Percentiles rank a stretch among this genome's conserved stretches.
Conservation (phyloP, 1,140 invertebrate genomes). For the Globodera rostochiensis region DNA sequence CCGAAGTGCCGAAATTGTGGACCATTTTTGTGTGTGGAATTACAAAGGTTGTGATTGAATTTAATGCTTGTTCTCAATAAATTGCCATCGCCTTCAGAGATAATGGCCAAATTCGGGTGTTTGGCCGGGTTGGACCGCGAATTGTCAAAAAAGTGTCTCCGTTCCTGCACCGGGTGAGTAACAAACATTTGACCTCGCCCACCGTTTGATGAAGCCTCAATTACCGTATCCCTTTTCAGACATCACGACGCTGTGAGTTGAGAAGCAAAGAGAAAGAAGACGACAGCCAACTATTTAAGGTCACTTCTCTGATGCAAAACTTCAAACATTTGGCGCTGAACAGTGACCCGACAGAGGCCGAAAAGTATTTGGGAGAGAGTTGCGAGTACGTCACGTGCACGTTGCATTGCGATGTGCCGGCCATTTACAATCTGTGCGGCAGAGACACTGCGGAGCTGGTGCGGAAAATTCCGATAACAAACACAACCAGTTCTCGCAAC, state of each 20-base stretch:
- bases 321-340: constrained; percentile 60
- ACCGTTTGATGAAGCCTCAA: background rate
- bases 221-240: background rate
- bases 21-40: constrained; percentile 65
- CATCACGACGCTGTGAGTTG: background rate
- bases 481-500: too few relatives aligned
- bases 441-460: constrained; percentile 61
- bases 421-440: constrained; percentile 60
- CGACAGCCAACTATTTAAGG: background rate
- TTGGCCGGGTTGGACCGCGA: constrained; percentile 48
- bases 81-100: constrained; percentile 44
- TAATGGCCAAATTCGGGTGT: constrained; percentile 61
- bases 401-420: constrained; percentile 64
- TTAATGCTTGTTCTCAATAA: constrained; percentile 19
- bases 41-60: constrained; percentile 52
- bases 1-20: constrained; percentile 59
- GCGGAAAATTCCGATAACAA: background rate
- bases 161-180: constrained; percentile 46
- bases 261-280: background rate
- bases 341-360: constrained; percentile 61
- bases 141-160: constrained; percentile 49
- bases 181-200: background rate
- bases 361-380: constrained; percentile 58
- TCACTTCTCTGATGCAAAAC: constrained; percentile 16
- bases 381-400: constrained; percentile 64